Percentiles rank a stretch among this genome's conserved stretches.
Conservation (phyloP, 2,113 vertebrate species). For the Microcebus griseorufus region DNA sequence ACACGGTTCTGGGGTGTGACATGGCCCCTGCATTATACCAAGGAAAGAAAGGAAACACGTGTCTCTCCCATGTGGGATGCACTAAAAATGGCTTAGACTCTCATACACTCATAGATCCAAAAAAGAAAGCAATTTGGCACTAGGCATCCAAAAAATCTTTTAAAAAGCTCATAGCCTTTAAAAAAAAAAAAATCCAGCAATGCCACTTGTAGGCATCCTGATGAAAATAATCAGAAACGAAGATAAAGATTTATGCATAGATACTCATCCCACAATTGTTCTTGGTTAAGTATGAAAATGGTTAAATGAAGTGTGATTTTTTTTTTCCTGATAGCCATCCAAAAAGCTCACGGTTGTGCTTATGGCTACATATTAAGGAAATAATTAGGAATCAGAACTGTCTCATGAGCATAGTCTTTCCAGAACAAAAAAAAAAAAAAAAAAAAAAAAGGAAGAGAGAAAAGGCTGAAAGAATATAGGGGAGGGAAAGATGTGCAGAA, state of each 20-base stretch:
- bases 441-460: background rate
- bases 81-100: background rate
- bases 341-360: background rate
- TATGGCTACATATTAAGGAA: background rate
- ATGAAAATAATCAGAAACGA: background rate
- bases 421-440: background rate
- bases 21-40: fast-evolving
- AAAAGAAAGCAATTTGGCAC: conserved; percentile 22
- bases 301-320: background rate
- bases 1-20: background rate
- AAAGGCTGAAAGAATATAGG: background rate
- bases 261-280: background rate
- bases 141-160: background rate
- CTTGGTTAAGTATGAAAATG: background rate
- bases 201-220: background rate
- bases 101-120: background rate
- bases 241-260: background rate
- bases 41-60: background rate
- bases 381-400: background rate
- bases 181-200: background rate
- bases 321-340: background rate
- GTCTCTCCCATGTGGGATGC: background rate
- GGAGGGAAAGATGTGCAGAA: background rate
- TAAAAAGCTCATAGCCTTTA: background rate
- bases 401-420: background rate